These are phyloP conservation scores for Todiramphus chloris DNA, from an alignment of 2,113 vertebrate species.

Conservation along the genomic window DNA sequence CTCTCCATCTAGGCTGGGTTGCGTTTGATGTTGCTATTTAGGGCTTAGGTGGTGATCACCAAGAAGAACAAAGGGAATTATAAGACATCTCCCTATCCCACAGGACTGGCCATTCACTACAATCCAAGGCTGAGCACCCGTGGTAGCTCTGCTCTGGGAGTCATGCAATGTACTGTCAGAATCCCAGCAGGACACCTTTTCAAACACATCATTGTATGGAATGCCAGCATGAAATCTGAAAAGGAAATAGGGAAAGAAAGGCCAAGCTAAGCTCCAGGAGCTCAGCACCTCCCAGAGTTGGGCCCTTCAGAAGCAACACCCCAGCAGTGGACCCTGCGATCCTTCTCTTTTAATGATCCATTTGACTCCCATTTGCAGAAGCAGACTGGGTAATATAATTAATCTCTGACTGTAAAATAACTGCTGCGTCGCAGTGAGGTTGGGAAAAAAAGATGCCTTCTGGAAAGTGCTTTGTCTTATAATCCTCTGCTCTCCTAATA, in stretches of 20 bases:
- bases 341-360: not conserved
- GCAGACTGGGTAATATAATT: not conserved
- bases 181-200: not conserved
- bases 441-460: constrained; percentile 1
- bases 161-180: not conserved
- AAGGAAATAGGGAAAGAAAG: not conserved
- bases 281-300: not conserved
- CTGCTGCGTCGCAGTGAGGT: not conserved
- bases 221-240: not conserved
- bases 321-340: not conserved
- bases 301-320: not conserved
- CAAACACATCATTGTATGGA: not conserved
- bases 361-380: not conserved
- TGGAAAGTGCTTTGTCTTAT: constrained; percentile 33
- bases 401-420: not conserved
- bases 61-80: not conserved
- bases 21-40: not conserved
- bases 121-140: not conserved
- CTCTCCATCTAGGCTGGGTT: not conserved
- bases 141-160: not conserved
- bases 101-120: fast-evolving
- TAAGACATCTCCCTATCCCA: not conserved
- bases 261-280: not conserved
- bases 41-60: not conserved
- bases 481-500: not conserved